Conservation (phyloP, 1,140 invertebrate species). For the Radopholus similis region DNA sequence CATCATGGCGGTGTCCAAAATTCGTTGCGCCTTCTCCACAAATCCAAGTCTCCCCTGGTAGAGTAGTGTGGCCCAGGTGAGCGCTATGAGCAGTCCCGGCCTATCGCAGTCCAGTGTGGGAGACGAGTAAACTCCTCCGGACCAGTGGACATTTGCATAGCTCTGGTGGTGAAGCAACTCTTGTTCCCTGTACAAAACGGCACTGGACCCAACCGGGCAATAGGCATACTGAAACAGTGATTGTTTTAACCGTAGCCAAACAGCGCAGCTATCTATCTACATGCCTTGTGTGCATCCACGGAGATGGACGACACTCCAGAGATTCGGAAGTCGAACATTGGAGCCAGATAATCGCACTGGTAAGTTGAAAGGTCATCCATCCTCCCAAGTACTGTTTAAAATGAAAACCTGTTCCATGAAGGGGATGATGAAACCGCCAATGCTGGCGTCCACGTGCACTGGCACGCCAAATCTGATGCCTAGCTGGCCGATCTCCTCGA, state of each 20-base stretch:
- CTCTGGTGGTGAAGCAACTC: conserved; percentile 37
- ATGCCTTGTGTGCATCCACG: conserved; percentile 88
- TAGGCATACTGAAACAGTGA: conserved; percentile 45
- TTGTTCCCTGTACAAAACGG: conserved; percentile 44
- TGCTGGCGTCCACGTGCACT: conserved; percentile 92
- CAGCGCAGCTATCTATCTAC: conserved; percentile 9
- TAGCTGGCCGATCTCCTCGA: conserved; percentile 75
- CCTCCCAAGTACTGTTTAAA: too few relatives aligned
- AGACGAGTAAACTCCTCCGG: conserved; percentile 44
- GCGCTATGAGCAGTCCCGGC: conserved; percentile 45
- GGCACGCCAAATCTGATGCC: conserved; percentile 81
- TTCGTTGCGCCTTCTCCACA: conserved; percentile 41
- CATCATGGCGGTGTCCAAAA: conserved; percentile 32
- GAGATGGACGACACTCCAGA: conserved; percentile 92
- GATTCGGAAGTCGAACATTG: conserved; percentile 80
- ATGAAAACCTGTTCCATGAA: conserved; percentile 86
- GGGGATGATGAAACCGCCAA: conserved; percentile 83
- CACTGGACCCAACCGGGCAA: conserved; percentile 43
- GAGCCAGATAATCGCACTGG: conserved; percentile 75
- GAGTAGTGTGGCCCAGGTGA: conserved; percentile 52
- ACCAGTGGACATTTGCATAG: conserved; percentile 43
- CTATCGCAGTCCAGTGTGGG: conserved; percentile 40
- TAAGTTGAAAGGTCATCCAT: too few relatives aligned
- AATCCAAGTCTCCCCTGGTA: conserved; percentile 38
- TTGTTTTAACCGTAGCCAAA: not conserved